Evolutionary conservation across 2,113 vertebrate species (phyloP).

Genomic region (Orientallactaga bullata): DNA sequence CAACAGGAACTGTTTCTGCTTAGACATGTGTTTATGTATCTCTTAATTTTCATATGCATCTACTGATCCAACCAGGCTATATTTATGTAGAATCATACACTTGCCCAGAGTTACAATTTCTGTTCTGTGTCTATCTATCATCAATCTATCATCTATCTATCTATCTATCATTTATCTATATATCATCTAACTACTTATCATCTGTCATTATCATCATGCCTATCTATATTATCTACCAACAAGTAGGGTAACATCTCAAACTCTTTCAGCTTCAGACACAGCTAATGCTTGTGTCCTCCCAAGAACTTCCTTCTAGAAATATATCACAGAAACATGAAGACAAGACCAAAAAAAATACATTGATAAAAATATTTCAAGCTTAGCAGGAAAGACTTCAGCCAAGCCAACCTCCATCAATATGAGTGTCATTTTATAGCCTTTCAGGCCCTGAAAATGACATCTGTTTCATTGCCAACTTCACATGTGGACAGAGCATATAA

Average conservation of each 20-base stretch:
- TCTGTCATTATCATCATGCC: too few species aligned
- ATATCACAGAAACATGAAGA: not conserved
- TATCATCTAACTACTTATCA: not conserved
- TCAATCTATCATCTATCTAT: not conserved
- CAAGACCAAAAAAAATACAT: not conserved
- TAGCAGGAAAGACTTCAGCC: not conserved
- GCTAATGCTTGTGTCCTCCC: accelerated
- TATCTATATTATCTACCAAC: not conserved
- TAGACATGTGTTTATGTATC: accelerated
- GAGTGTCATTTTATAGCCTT: conserved; percentile 60
- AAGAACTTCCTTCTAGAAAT: not conserved
- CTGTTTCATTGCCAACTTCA: conserved; percentile 71
- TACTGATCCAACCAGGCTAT: not conserved
- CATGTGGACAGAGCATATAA: conserved; percentile 74
- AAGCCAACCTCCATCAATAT: conserved; percentile 27
- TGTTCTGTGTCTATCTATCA: not conserved
- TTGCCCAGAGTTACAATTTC: not conserved
- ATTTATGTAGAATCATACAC: not conserved
- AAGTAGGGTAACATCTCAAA: not conserved
- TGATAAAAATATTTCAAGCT: not conserved
- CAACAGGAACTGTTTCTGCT: not conserved
- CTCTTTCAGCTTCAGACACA: not conserved
- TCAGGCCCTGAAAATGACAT: conserved; percentile 59
- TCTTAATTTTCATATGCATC: not conserved
- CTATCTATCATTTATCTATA: too few species aligned